Base-by-base conservation (phyloP, 1,140 invertebrate genomes). In the Subanguina moxae region DNA sequence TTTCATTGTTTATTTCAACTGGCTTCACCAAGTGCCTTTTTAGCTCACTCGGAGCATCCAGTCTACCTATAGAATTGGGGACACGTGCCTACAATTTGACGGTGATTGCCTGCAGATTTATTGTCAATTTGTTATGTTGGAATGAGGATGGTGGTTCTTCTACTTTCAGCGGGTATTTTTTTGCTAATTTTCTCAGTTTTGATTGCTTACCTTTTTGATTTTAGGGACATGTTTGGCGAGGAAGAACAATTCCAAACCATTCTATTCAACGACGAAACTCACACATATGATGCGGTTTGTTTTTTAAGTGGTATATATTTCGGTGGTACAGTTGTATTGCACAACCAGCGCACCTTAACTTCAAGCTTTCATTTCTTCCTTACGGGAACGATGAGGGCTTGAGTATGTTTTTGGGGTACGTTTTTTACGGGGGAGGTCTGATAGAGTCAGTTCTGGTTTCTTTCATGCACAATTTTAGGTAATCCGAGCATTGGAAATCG, bases 261-360 rank as follows among this genome's bases (percentile, higher is more conserved):
- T 38, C 71, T 82, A 1, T 83, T 77, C 70, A 82, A 82, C 65
- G 80, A 82, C 62, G 80, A 82, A 70, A 82, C 80, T 7, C 80
- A 82, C 61, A 82, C 81, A 17, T 82, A 83, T 64, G 80, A 82
- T 21, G 74, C 68, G 19, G 78, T 78, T 23, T n/a, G n/a, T n/a
- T n/a, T n/a, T n/a, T n/a, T n/a, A n/a, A n/a, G n/a, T n/a, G n/a
- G n/a, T n/a, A n/a, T n/a, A n/a, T n/a, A n/a, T n/a, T n/a, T n/a
- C n/a, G n/a, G n/a, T n/a, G n/a, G n/a, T n/a, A n/a, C n/a, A n/a
- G n/a, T n/a, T n/a, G n/a, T n/a, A n/a, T n/a, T n/a, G n/a, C n/a
- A n/a, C n/a, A n/a, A n/a, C n/a, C n/a, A n/a, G n/a, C n/a, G n/a
- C n/a, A n/a, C n/a, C n/a, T n/a, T n/a, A n/a, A n/a, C n/a, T n/a